These are phyloP conservation scores for Pachydiplax longipennis DNA, from an alignment of 2,888 invertebrate genomes.

Conservation along the genomic window DNA sequence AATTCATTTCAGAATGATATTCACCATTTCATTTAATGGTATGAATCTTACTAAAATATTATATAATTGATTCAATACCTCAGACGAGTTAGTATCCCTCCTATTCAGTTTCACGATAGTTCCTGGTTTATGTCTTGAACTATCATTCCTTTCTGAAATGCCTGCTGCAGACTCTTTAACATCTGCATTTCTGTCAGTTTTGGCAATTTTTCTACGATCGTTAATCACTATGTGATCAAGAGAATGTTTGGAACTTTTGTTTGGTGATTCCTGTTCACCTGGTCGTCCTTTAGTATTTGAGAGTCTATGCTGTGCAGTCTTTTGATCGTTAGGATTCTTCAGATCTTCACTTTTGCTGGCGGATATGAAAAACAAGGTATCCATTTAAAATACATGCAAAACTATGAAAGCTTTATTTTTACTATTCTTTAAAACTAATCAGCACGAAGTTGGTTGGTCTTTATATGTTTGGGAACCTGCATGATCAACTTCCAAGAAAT, in stretches of 20 bases:
- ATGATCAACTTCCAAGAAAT: too few relatives aligned
- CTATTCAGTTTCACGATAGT: not conserved
- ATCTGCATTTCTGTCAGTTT: not conserved
- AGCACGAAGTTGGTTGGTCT: too few relatives aligned
- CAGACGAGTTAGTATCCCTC: not conserved
- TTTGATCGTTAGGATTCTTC: not conserved
- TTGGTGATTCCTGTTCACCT: not conserved
- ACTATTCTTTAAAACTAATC: too few relatives aligned
- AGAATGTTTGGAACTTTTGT: not conserved
- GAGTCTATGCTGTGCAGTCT: not conserved
- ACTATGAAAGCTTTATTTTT: too few relatives aligned
- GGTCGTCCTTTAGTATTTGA: not conserved
- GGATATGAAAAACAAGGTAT: not conserved
- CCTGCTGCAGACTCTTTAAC: not conserved
- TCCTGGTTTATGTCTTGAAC: not conserved
- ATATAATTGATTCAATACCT: not conserved
- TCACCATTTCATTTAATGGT: not conserved
- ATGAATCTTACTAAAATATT: not conserved
- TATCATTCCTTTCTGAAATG: not conserved
- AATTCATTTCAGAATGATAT: not conserved
- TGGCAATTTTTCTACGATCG: not conserved
- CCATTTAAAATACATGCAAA: too few relatives aligned
- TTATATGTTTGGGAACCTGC: too few relatives aligned
- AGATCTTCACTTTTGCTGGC: not conserved
- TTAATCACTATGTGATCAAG: constrained; percentile 27